These are phyloP conservation scores for Lymantria monacha DNA, from an alignment of 2,888 invertebrate species.

Conservation along the genomic window DNA sequence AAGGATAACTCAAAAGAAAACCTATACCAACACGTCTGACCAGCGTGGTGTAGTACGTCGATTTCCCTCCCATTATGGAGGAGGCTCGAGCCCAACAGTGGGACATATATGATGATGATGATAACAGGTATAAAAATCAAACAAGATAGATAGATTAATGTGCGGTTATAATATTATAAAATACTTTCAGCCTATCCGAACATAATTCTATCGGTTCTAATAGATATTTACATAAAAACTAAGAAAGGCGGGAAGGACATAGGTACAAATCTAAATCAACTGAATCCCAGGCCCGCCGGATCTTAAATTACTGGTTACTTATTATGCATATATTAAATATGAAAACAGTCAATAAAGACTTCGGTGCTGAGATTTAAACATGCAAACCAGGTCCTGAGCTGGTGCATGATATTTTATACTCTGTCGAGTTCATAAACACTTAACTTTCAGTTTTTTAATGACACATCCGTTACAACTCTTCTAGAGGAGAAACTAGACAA, in stretches of 20 bases:
- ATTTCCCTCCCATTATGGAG: no score
- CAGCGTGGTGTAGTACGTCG: no score
- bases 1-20: no score
- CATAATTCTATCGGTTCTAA: conserved; percentile 75
- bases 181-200: conserved; percentile 78
- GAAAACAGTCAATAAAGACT: conserved; percentile 36
- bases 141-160: conserved; percentile 50
- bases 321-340: conserved; percentile 42
- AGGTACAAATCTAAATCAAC: conserved; percentile 45
- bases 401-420: conserved; percentile 37
- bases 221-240: conserved; percentile 71
- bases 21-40: no score
- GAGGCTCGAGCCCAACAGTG: no score
- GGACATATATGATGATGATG: no score
- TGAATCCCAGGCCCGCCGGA: conserved; percentile 38
- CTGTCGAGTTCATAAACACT: conserved; percentile 32
- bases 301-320: conserved; percentile 35
- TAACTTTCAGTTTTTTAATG: conserved; percentile 14
- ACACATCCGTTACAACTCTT: background rate
- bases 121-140: conserved; percentile 37
- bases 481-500: no score
- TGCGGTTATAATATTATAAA: conserved; percentile 79
- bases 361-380: conserved; percentile 33
- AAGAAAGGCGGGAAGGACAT: conserved; percentile 59
- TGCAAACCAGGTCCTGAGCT: conserved; percentile 46